phyloP scores from a whole-genome alignment of 2,113 vertebrate genomes.

The zebrafish (Danio rerio) region DNA sequence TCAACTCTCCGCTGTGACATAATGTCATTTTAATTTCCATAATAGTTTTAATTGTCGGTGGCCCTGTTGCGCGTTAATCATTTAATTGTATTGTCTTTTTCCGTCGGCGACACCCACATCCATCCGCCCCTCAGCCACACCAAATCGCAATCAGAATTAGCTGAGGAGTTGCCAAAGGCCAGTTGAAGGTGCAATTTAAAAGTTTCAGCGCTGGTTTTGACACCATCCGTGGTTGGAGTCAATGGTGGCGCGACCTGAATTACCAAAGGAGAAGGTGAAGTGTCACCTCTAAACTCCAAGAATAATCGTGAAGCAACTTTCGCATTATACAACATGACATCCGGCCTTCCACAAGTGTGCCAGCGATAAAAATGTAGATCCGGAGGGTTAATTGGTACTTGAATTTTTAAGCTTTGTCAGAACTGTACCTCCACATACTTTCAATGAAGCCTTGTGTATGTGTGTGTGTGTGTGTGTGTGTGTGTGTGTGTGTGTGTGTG shows the following conservation, averaged over 20 bases:
- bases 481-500: too few species aligned
- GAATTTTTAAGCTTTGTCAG: neutral
- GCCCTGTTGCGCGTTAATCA: slow-evolving; percentile 88
- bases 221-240: slow-evolving; percentile 32
- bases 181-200: slow-evolving; percentile 59
- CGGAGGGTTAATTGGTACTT: slow-evolving; percentile 14
- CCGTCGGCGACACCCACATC: slow-evolving; percentile 73
- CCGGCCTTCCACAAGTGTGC: neutral
- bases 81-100: slow-evolving; percentile 99
- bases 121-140: slow-evolving; percentile 83
- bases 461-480: too few species aligned
- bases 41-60: slow-evolving; percentile 84
- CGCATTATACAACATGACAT: neutral
- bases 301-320: neutral
- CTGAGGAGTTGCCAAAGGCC: slow-evolving; percentile 82
- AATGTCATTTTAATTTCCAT: slow-evolving; percentile 98
- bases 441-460: neutral
- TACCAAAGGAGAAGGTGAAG: slow-evolving; percentile 17
- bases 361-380: slow-evolving; percentile 34
- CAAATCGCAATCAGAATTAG: slow-evolving; percentile 93
- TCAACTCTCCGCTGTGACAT: slow-evolving; percentile 98
- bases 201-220: slow-evolving; percentile 57
- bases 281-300: slow-evolving; percentile 40
- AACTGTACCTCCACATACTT: neutral
- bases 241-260: slow-evolving; percentile 5